Evolutionary conservation across 30 jellyfish, hydroid and myxozoan species (phyloP).

Genomic region (Nemopilema nomurai): DNA sequence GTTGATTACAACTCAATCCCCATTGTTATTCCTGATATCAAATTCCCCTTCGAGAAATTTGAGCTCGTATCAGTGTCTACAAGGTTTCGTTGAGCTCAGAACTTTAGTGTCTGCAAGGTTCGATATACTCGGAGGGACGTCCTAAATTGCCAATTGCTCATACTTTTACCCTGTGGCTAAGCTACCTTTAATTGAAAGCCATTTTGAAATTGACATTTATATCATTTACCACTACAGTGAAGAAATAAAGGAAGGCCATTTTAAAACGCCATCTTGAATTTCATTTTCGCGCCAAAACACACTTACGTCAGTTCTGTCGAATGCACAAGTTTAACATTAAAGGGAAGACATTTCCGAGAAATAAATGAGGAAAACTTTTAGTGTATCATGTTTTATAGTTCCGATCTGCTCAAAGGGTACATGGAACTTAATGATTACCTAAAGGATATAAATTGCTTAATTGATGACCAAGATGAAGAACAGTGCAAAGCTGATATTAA

Average conservation of each 20-base stretch:
- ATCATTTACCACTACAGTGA: background rate
- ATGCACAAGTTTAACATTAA: background rate
- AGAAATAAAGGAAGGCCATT: constrained; percentile 13
- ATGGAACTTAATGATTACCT: constrained; percentile 10
- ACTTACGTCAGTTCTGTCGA: background rate
- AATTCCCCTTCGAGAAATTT: too few relatives aligned
- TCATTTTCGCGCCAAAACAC: constrained; percentile 43
- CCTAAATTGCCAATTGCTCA: too few relatives aligned
- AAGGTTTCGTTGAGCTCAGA: too few relatives aligned
- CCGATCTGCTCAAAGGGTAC: constrained; percentile 14
- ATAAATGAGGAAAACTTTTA: background rate
- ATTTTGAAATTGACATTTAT: background rate
- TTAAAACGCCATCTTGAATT: constrained; percentile 33
- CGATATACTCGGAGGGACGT: too few relatives aligned
- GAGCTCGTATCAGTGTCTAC: too few relatives aligned
- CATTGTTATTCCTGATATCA: too few relatives aligned
- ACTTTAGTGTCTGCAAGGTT: too few relatives aligned
- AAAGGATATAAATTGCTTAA: background rate
- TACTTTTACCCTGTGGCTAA: too few relatives aligned
- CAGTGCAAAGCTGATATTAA: background rate
- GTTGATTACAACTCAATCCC: background rate
- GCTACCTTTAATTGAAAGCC: too few relatives aligned
- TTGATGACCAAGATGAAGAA: background rate
- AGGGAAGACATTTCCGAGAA: background rate
- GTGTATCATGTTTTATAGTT: background rate